Percentiles rank a stretch among this genome's conserved stretches.
Evolutionary conservation across 2,888 invertebrate genomes (phyloP).

Genomic region (Ophion slaviceki): DNA sequence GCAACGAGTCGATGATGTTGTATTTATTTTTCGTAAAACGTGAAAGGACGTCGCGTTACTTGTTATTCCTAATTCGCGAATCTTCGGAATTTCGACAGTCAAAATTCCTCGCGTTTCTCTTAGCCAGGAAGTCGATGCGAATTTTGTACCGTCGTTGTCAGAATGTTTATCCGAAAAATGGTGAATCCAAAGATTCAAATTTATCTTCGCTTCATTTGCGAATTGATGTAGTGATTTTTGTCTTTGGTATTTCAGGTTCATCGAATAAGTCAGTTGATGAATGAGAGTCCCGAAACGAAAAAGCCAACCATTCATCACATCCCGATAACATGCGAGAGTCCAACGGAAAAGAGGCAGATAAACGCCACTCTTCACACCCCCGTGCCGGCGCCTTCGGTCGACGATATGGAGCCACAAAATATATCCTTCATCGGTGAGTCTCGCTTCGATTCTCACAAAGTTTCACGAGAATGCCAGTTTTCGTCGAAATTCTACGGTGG

Average conservation of each 20-base stretch:
- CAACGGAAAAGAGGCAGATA: conserved; percentile 79
- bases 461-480: background rate
- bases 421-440: conserved; percentile 94
- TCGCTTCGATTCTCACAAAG: background rate
- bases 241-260: conserved; percentile 76
- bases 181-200: conserved; percentile 37
- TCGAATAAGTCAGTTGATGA: conserved; percentile 83
- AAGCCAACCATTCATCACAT: conserved; percentile 81
- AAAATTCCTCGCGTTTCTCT: conserved; percentile 10
- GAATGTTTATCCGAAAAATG: conserved; percentile 67
- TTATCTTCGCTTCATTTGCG: conserved; percentile 2
- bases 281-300: conserved; percentile 81
- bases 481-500: background rate
- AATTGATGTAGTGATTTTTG: conserved; percentile 12
- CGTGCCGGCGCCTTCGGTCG: conserved; percentile 88
- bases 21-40: conserved; percentile 19
- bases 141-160: background rate
- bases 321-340: conserved; percentile 80
- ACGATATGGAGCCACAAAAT: conserved; percentile 97
- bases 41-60: conserved; percentile 7
- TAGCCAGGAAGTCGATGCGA: background rate
- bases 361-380: conserved; percentile 85
- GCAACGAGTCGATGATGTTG: conserved; percentile 30
- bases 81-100: conserved; percentile 33
- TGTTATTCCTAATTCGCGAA: conserved; percentile 27